Base-by-base conservation (phyloP, 2,888 invertebrate species). In the Xestia sexstrigata region DNA sequence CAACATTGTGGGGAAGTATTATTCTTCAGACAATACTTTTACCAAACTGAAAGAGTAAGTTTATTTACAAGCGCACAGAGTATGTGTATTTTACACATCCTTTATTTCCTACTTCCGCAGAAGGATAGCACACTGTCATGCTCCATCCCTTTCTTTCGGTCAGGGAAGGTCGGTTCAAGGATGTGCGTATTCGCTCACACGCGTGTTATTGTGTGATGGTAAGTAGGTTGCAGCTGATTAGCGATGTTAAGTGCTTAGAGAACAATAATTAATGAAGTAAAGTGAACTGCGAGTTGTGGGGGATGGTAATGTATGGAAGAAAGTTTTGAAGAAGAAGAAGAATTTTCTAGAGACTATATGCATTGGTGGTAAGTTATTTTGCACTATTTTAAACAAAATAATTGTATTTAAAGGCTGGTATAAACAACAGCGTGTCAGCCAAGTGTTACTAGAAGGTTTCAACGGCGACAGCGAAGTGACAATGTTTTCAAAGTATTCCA, bases 221-320 rank as follows among this genome's bases (percentile, higher is more conserved):
- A 49, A 82, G 67, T 70, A 83, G 63, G 55, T 58, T 83, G 70
- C 70, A 81, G 66, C 78, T 78, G 70, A 83, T 83, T 77, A 83
- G 78, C 39, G 26, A 68, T 62, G 78, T 83, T 83, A 81, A 83
- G 83, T 78, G 78, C 52, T 83, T 73, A 58, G 73, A 79, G 69
- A 70, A 78, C 39, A 83, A 71, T 73, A 49, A 79, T 79, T 74
- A 60, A 79, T 81, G 58, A 74, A 62, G 60, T 45, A 30, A 80
- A 76, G 76, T 58, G 55, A 72, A 42, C 39, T 26, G 39, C 6
- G 4, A 17, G 35, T 23, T 58, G 58, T 72, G 23, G 17, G 23
- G 17, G 30, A 20, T 5, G 15, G 20, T 63, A 17, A 62, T n/a
- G 17, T 26, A 42, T 0, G 13, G 4, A 42, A 62, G 9, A 58